Conservation (phyloP, 2,888 invertebrate genomes). For the Griposia aprilina region DNA sequence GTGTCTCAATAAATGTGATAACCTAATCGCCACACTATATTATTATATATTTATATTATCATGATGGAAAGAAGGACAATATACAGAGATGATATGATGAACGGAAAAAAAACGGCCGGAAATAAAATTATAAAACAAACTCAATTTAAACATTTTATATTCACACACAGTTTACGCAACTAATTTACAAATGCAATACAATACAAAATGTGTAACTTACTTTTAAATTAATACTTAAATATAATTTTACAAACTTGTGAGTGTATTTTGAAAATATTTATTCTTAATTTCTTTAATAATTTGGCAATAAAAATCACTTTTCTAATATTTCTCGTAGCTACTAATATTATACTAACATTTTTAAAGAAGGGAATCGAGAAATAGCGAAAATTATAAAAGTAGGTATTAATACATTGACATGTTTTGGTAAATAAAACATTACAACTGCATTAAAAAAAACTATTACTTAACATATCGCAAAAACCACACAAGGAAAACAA, state of each 20-base stretch:
- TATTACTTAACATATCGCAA: neutral
- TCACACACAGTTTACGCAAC: neutral
- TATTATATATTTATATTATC: too few species aligned
- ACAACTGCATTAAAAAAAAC: neutral
- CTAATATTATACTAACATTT: neutral
- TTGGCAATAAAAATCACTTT: conserved; percentile 24
- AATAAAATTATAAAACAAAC: neutral
- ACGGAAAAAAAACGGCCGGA: too few species aligned
- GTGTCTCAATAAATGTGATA: too few species aligned
- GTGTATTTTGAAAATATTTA: conserved; percentile 17
- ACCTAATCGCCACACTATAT: too few species aligned
- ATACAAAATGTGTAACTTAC: neutral
- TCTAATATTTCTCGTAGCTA: neutral
- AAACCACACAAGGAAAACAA: neutral
- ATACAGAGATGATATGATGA: neutral
- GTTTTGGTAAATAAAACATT: neutral
- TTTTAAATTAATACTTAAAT: conserved; percentile 6
- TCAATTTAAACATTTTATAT: neutral
- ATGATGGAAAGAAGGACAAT: neutral
- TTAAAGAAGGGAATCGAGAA: neutral
- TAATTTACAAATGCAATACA: neutral
- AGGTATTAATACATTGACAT: neutral
- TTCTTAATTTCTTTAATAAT: conserved; percentile 34
- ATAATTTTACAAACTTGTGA: neutral
- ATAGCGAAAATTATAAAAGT: neutral